Evolutionary conservation across 2,113 vertebrate species (phyloP), one percentile per base, ranked within the genome.

Genomic region (Balaenoptera acutorostrata): DNA sequence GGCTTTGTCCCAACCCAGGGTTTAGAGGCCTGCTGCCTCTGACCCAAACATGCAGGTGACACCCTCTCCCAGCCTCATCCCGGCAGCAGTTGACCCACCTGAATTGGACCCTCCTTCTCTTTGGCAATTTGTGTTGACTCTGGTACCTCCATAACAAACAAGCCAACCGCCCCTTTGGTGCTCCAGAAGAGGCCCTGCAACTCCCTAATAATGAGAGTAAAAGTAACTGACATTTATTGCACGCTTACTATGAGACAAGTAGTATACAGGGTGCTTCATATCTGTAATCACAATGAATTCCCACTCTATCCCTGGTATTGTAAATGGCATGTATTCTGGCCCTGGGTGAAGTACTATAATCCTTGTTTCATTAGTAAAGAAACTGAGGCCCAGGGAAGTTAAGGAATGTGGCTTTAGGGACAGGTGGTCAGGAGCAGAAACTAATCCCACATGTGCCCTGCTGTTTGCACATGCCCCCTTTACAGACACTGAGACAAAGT

Each of bases 381-480:
- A 57, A 83, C 31, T 72, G 23, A 83, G 31, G 27, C 52, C 17
- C 18, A 20, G 31, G 12, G 31, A 83, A 57, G n/a, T 33, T 23
- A 55, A 46, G 33, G 29, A 46, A 52, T 33, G 13, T 64, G 44
- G 33, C 39, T 69, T 52, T 20, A 33, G 52, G 39, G 52, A 46
- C 49, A 44, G 74, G n/a, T 17, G 90, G 44, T 59, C 69, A 69
- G 7, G 21, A 31, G 14, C 29, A 46, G 41, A 63, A 61, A 39
- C n/a, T 23, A 33, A 44, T 0, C 61, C 84, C 5, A 0, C 41
- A 20, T 3, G 3, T 17, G 1, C 44, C 77, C n/a, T 55, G 14
- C 18, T 14, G 1, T 61, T 46, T 1, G 33, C 21, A 18, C 52
- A 5, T 0, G 0, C 23, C 10, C 2, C 1, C 36, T 9, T 13